These are phyloP conservation scores for Drosophila lini DNA, from an alignment of 1,140 invertebrate species.

Conservation along the genomic window DNA sequence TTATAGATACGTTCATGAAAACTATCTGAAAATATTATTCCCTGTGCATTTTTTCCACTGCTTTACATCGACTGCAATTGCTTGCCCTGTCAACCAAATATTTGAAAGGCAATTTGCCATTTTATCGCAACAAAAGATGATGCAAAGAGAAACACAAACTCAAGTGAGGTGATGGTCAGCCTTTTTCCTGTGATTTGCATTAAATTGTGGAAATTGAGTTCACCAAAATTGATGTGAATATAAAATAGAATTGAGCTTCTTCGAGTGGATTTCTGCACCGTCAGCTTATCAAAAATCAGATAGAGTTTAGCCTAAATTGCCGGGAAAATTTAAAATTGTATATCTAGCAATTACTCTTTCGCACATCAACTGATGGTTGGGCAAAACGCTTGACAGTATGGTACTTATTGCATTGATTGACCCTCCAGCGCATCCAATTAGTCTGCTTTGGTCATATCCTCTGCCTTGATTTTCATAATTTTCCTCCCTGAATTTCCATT, in stretches of 20 bases:
- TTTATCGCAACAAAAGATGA: slow-evolving; percentile 47
- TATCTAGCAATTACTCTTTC: background rate
- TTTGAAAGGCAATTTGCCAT: slow-evolving; percentile 63
- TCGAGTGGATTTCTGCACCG: background rate
- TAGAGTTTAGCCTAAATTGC: background rate
- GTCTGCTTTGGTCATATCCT: background rate
- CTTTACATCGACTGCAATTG: slow-evolving; percentile 47
- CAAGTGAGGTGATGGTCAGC: background rate
- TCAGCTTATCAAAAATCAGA: background rate
- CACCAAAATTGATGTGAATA: background rate
- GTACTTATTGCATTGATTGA: background rate
- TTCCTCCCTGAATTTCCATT: slow-evolving; percentile 26
- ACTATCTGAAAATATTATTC: background rate
- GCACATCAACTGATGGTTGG: background rate
- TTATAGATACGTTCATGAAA: too few relatives aligned
- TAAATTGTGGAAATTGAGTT: slow-evolving; percentile 24
- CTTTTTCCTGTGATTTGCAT: slow-evolving; percentile 22
- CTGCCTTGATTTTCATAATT: slow-evolving; percentile 12
- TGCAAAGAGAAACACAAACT: slow-evolving; percentile 20
- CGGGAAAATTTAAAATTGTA: background rate
- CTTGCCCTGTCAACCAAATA: slow-evolving; percentile 71
- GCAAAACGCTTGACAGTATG: background rate
- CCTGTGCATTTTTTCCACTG: slow-evolving; percentile 7
- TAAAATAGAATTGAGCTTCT: background rate
- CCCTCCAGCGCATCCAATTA: slow-evolving; percentile 23